Evolutionary conservation across 2,888 invertebrate genomes (phyloP), one percentile per base, ranked within the genome.

Genomic region (Drosophila lutescens): DNA sequence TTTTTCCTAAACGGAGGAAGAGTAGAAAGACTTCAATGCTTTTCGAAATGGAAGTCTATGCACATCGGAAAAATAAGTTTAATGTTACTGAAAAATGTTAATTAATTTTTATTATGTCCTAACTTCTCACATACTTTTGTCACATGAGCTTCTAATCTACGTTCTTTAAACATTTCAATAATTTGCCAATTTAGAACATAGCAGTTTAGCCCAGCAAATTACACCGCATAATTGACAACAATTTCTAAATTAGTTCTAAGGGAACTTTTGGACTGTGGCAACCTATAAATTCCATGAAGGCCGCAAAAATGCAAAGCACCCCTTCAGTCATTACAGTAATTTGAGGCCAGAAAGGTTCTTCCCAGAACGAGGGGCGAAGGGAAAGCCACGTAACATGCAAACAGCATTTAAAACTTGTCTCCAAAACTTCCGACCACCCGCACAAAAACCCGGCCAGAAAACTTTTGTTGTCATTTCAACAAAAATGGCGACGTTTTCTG

Each of bases 331-430:
- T 65, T 63, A 63, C 60, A 34, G 62, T 60, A 63, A 62, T 62
- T 62, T 62, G 79, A 70, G 83, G 78, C 82, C 69, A 79, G 74
- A 79, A 51, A 62, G 69, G 70, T 80, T 77, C 62, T 80, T 2
- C 1, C 40, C 40, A 53, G 4, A 41, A 15, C 9, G 15, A 17
- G 47, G 38, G 66, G 41, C 50, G 51, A 51, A 40, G 60, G 55
- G 36, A 20, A 65, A 78, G 69, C 78, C 80, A 65, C 74, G 76
- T 67, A 78, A 89, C 89, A 89, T 89, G 89, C 88, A 90, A 89
- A 89, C 87, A 84, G 79, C 83, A 88, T 90, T 90, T 86, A 88
- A 88, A 89, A 89, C 82, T 86, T 88, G 77, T 78, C 73, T 53
- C 54, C 47, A 55, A 68, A 70, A 68, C 60, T 68, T 68, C 54